Evolutionary conservation across 2,888 invertebrate genomes (phyloP).

Genomic region (Saturnia pavonia): DNA sequence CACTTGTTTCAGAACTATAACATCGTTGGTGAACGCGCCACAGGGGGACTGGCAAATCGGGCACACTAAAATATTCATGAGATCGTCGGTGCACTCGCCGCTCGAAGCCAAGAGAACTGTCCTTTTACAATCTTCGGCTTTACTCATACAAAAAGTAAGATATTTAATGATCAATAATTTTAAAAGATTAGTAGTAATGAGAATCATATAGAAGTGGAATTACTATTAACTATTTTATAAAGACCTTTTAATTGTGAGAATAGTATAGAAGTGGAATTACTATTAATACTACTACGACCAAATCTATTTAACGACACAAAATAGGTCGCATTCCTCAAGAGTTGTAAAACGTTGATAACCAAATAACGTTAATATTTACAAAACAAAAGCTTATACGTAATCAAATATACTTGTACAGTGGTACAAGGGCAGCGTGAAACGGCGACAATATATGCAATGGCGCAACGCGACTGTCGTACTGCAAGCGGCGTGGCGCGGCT

Average conservation of each 20-base stretch:
- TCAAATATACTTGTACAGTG: conserved; percentile 53
- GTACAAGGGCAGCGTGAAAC: conserved; percentile 85
- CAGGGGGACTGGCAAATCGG: conserved; percentile 94
- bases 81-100: conserved; percentile 91
- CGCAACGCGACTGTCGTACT: conserved; percentile 87
- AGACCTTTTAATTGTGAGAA: too few relatives aligned
- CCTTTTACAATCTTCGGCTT: conserved; percentile 86
- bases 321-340: too few relatives aligned
- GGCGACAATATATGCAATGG: conserved; percentile 85
- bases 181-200: neutral
- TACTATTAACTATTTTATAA: neutral
- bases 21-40: conserved; percentile 85
- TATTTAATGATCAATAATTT: conserved; percentile 11
- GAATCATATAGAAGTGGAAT: neutral
- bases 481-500: conserved; percentile 92
- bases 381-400: too few relatives aligned
- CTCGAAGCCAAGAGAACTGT: conserved; percentile 90
- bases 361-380: too few relatives aligned
- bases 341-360: too few relatives aligned
- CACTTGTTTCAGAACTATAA: conserved; percentile 54
- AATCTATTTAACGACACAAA: too few relatives aligned
- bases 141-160: conserved; percentile 86
- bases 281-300: too few relatives aligned
- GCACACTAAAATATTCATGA: conserved; percentile 91
- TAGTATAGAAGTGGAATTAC: neutral